Percentiles rank a stretch among this genome's conserved stretches.
Evolutionary conservation across 2,113 vertebrate species (phyloP).

Genomic region (Zeus faber): DNA sequence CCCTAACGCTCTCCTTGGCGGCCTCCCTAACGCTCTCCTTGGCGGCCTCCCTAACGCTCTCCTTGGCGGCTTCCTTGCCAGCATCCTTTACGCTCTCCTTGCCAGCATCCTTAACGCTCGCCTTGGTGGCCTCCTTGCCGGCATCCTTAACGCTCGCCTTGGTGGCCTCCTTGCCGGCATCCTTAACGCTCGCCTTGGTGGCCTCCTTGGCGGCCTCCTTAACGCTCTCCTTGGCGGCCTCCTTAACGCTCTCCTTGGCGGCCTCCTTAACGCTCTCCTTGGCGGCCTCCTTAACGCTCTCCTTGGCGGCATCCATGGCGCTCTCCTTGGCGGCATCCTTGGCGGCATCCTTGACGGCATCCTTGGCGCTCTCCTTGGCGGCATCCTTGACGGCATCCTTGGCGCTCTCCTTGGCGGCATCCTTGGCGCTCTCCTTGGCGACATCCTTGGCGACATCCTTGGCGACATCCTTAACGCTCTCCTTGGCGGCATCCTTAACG

Average conservation of each 20-base stretch:
- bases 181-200: conserved; percentile 6
- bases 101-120: not conserved
- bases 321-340: not conserved
- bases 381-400: not conserved
- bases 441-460: not conserved
- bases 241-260: not conserved
- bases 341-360: not conserved
- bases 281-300: not conserved
- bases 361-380: not conserved
- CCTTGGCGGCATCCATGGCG: not conserved
- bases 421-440: not conserved
- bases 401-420: not conserved
- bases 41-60: conserved; percentile 1
- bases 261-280: not conserved
- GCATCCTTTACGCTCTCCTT: no score
- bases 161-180: not conserved
- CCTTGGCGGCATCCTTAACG: not conserved
- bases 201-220: not conserved
- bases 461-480: not conserved
- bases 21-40: not conserved
- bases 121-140: not conserved
- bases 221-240: not conserved
- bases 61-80: not conserved
- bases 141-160: not conserved
- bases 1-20: not conserved